Percentiles rank a stretch among this genome's conserved stretches.
These are phyloP conservation scores for Eurystomus gularis DNA, from an alignment of 2,113 vertebrate genomes.

Conservation along the genomic window DNA sequence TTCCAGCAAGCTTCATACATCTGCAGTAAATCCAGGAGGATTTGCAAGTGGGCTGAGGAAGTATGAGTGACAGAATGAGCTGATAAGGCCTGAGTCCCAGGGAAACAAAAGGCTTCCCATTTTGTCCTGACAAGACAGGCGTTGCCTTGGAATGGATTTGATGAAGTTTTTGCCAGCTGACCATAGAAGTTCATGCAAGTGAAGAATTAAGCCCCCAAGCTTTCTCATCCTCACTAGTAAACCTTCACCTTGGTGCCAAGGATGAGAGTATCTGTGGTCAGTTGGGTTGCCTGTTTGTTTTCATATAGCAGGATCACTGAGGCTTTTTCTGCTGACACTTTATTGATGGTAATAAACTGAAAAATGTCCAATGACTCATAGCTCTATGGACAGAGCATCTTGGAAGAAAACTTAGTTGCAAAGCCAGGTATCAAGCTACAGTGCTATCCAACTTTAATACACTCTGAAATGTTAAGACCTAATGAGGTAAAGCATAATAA, in stretches of 20 bases:
- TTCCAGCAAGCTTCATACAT: slow-evolving; percentile 79
- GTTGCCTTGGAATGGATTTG: slow-evolving; percentile 62
- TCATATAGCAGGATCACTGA: background rate
- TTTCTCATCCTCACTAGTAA: background rate
- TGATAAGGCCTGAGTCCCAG: slow-evolving; percentile 67
- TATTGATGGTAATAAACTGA: background rate
- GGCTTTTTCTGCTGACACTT: background rate
- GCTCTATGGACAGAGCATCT: background rate
- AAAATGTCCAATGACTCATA: background rate
- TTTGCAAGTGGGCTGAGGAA: slow-evolving; percentile 70
- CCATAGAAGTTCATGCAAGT: slow-evolving; percentile 34
- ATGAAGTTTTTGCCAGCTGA: slow-evolving; percentile 70
- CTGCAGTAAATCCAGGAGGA: slow-evolving; percentile 82
- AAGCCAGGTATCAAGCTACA: background rate
- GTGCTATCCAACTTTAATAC: background rate
- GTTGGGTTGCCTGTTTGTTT: background rate
- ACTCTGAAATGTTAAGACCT: background rate
- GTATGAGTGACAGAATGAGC: slow-evolving; percentile 71
- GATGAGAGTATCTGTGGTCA: slow-evolving; percentile 16
- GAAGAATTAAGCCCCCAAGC: background rate
- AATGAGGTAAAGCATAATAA: slow-evolving; percentile 2
- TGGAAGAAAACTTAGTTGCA: slow-evolving; percentile 2
- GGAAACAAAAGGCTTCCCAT: slow-evolving; percentile 69
- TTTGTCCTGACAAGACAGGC: slow-evolving; percentile 50
- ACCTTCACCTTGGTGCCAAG: background rate